These are phyloP conservation scores for Typhlichthys eigenmanni DNA, from an alignment of 2,797 vertebrate species.

Conservation along the genomic window DNA sequence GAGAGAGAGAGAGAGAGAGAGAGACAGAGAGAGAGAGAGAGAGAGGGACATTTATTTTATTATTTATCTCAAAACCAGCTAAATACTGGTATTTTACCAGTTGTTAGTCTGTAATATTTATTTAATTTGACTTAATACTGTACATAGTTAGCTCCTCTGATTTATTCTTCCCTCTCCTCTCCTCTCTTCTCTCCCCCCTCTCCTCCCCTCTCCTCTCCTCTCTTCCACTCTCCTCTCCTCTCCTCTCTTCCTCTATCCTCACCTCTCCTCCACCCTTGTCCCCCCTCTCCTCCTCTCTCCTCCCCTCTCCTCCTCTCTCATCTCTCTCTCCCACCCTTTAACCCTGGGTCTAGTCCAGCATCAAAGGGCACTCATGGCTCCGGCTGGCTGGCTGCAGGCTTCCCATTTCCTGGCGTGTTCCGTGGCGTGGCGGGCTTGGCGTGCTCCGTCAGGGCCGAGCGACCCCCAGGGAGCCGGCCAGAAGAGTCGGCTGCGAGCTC, in stretches of 20 bases:
- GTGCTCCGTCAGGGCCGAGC: slow-evolving; percentile 77
- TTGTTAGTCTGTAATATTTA: neutral
- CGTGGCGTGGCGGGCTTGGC: slow-evolving; percentile 69
- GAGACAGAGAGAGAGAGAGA: no score
- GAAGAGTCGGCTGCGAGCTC: slow-evolving; percentile 70
- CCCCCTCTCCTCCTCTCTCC: slow-evolving; percentile 8
- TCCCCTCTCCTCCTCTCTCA: neutral
- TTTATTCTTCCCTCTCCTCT: neutral
- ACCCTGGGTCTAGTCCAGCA: slow-evolving; percentile 41
- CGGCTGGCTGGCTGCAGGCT: slow-evolving; percentile 78
- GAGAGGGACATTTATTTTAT: no score
- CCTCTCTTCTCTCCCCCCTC: slow-evolving; percentile 6
- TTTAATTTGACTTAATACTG: neutral
- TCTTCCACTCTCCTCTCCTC: neutral
- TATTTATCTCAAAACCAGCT: no score
- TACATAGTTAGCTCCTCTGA: neutral
- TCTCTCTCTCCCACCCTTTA: slow-evolving; percentile 31
- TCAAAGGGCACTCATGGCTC: slow-evolving; percentile 78
- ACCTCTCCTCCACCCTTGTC: slow-evolving; percentile 29
- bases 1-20: no score
- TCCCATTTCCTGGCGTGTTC: slow-evolving; percentile 78
- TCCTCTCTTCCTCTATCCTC: neutral
- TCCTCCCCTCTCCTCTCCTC: slow-evolving; percentile 6
- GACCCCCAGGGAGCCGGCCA: slow-evolving; percentile 79
- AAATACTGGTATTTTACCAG: no score